A percentile compares a stretch with the other conserved stretches of the same genome.
These are phyloP conservation scores for Neelides sp. DNA, from an alignment of 1,140 invertebrate genomes.

Conservation along the genomic window DNA sequence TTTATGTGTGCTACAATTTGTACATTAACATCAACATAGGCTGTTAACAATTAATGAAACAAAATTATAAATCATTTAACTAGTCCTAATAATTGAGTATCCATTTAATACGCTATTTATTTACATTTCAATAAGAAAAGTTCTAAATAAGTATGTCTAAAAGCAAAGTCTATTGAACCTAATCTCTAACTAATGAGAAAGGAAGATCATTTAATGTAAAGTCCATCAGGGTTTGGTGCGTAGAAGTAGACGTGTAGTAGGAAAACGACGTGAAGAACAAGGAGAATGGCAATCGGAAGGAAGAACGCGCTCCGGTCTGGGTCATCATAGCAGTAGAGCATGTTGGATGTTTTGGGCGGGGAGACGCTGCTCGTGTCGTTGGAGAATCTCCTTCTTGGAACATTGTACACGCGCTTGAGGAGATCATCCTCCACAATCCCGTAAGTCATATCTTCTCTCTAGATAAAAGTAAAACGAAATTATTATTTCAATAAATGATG, in stretches of 20 bases:
- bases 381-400: not conserved
- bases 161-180: too few relatives aligned
- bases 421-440: not conserved
- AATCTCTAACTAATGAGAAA: too few relatives aligned
- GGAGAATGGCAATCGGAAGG: constrained; percentile 9
- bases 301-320: constrained; percentile 15
- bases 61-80: too few relatives aligned
- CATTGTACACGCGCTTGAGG: not conserved
- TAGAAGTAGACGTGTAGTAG: constrained; percentile 15
- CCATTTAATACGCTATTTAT: too few relatives aligned
- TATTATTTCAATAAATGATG: too few relatives aligned
- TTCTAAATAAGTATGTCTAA: too few relatives aligned
- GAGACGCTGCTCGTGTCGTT: not conserved
- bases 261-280: constrained; percentile 13
- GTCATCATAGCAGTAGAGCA: constrained; percentile 19
- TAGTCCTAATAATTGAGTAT: too few relatives aligned
- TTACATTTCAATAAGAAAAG: too few relatives aligned
- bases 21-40: too few relatives aligned
- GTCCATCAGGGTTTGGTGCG: constrained; percentile 18
- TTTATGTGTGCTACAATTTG: too few relatives aligned
- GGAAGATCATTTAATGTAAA: constrained; percentile 17
- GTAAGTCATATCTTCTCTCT: constrained; percentile 8
- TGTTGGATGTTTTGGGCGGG: constrained; percentile 11
- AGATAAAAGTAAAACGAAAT: too few relatives aligned
- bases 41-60: too few relatives aligned